phyloP scores from a whole-genome alignment of 2,888 invertebrate genomes.

The Herminia tarsipennalis region DNA sequence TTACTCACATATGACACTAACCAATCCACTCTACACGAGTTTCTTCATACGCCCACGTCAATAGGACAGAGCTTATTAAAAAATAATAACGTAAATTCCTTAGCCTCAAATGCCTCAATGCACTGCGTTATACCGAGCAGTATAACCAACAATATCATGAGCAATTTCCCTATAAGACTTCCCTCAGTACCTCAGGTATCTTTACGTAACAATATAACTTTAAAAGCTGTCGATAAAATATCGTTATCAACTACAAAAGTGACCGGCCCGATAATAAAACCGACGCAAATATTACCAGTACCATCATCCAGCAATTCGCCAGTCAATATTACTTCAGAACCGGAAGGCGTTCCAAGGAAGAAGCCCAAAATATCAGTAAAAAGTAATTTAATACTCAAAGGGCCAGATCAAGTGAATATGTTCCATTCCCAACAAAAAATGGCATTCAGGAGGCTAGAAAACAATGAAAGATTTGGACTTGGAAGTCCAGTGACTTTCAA shows the following conservation, averaged over 20 bases:
- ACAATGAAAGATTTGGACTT: slow-evolving; percentile 74
- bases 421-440: slow-evolving; percentile 82
- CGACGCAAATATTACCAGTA: slow-evolving; percentile 76
- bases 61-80: slow-evolving; percentile 68
- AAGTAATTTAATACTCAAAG: slow-evolving; percentile 80
- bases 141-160: slow-evolving; percentile 72
- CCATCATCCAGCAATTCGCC: slow-evolving; percentile 75
- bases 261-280: slow-evolving; percentile 75
- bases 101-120: slow-evolving; percentile 59
- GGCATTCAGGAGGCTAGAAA: slow-evolving; percentile 76
- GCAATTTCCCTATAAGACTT: slow-evolving; percentile 74
- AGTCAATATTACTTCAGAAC: slow-evolving; percentile 60
- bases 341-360: slow-evolving; percentile 72
- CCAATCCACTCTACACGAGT: slow-evolving; percentile 67
- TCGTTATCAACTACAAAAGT: slow-evolving; percentile 69
- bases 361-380: slow-evolving; percentile 83
- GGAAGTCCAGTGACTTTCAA: slow-evolving; percentile 77
- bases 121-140: slow-evolving; percentile 62
- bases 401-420: slow-evolving; percentile 80
- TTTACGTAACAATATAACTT: slow-evolving; percentile 68
- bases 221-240: slow-evolving; percentile 74
- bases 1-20: slow-evolving; percentile 63
- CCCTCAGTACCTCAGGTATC: slow-evolving; percentile 66
- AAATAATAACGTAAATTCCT: slow-evolving; percentile 61
- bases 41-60: slow-evolving; percentile 65